phyloP scores from a whole-genome alignment of 2,113 vertebrate genomes.

The Chauna torquata region DNA sequence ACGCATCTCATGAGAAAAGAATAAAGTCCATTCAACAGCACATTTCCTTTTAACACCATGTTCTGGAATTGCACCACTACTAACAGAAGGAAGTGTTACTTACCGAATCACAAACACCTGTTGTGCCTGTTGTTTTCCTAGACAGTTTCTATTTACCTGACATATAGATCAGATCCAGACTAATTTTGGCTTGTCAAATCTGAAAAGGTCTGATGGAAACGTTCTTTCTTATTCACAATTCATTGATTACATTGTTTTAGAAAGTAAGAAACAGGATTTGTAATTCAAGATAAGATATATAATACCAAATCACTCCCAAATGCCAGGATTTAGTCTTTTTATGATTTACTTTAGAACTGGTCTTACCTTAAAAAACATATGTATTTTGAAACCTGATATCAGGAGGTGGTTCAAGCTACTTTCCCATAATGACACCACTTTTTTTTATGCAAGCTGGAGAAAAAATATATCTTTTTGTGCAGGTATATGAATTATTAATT shows the following conservation, averaged over 20 bases:
- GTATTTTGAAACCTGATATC: background rate
- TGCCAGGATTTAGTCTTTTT: background rate
- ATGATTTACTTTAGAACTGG: background rate
- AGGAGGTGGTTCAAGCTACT: background rate
- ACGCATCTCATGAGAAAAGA: background rate
- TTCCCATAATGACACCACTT: background rate
- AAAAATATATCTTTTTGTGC: background rate
- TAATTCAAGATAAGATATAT: background rate
- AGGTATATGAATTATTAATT: background rate
- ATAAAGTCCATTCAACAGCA: background rate
- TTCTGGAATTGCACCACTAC: background rate
- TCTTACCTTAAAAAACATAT: background rate
- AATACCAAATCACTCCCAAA: background rate
- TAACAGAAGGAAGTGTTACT: background rate
- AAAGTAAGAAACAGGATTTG: background rate
- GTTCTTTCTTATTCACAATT: background rate
- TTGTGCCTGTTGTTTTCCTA: background rate
- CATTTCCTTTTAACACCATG: background rate
- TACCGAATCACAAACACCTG: background rate
- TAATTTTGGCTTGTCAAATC: background rate
- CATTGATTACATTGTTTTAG: background rate
- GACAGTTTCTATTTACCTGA: background rate
- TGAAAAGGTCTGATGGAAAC: background rate
- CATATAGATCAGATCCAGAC: background rate
- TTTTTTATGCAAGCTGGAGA: background rate